Base-by-base conservation (phyloP, 2,113 vertebrate species). In the Oriolus oriolus region DNA sequence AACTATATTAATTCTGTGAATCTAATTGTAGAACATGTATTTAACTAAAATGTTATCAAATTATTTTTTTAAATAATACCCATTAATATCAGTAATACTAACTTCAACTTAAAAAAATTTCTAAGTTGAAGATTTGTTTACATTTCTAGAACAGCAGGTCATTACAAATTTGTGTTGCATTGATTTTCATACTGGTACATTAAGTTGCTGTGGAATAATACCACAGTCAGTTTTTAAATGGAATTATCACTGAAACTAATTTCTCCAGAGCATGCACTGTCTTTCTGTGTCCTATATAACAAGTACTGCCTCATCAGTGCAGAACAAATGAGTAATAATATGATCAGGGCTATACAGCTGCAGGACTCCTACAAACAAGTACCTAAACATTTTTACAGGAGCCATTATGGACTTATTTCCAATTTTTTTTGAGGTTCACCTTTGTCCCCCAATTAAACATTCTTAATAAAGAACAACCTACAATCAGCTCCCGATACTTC, bases 401-500 rank as follows among this genome's bases (percentile, higher is more conserved):
- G 15, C 28, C 52, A 28, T 21, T 83, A 80, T 10, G 52, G 35
- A 64, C 11, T 76, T 49, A 12, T 71, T 83, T 57, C 13, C 12
- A 19, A 16, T 31, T 23, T 61, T 73, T 66, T 70, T 37, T 77
- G 31, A 73, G 53, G 83, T 84, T 75, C 37, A 70, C 14, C 35
- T 65, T 33, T 68, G 35, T 16, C 27, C 13, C 68, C 13, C 35
- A 57, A 1, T 78, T 60, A 45, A 7, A 41, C 16, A 77, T 14
- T 39, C 8, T 27, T 56, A 49, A 31, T 28, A 42, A 93, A 84
- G 73, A 19, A 52, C 26, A 75, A 98, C 99, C 50, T 98, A 99
- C 99, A 80, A 99, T 99, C 92, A 99, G 97, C 47, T 99, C 99
- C 37, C 98, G 98, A 95, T 99, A 99, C 95, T 99, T 99, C 98